These are phyloP conservation scores for Argyrosomus japonicus DNA, from an alignment of 2,113 vertebrate genomes.

Conservation along the genomic window DNA sequence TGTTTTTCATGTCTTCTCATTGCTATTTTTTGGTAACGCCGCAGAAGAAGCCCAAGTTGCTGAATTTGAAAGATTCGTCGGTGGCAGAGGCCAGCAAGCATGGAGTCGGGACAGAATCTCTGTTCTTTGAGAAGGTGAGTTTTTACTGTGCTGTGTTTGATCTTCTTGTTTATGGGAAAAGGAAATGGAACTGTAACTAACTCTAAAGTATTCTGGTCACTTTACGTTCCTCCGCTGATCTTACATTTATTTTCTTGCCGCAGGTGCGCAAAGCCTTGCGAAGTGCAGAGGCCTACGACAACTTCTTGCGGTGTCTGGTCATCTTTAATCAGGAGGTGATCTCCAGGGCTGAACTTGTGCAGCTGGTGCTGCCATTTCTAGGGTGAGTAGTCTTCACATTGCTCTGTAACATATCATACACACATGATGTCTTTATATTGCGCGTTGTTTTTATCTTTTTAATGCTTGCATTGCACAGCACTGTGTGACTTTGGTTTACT, in stretches of 20 bases:
- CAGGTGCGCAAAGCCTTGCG: constrained; percentile 97
- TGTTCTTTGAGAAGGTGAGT: constrained; percentile 98
- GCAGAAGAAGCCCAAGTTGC: constrained; percentile 97
- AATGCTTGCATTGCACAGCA: no score
- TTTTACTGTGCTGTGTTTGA: not conserved
- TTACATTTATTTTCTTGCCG: not conserved
- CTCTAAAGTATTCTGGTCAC: not conserved
- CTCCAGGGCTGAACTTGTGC: constrained; percentile 94
- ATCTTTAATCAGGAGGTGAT: constrained; percentile 99
- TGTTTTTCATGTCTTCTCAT: constrained; percentile 11
- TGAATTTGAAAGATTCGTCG: constrained; percentile 91
- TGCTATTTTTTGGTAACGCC: constrained; percentile 35
- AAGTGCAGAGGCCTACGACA: constrained; percentile 95
- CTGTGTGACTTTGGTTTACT: no score
- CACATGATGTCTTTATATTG: not conserved
- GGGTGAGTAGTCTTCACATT: constrained; percentile 84
- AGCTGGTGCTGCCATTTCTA: constrained; percentile 95
- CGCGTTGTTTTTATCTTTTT: no score
- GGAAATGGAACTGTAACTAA: no score
- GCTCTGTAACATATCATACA: not conserved
- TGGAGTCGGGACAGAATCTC: constrained; percentile 92
- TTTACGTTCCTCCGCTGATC: not conserved
- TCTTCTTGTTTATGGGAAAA: not conserved
- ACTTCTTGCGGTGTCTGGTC: constrained; percentile 97
- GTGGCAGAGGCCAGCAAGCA: constrained; percentile 92